These are phyloP conservation scores for Lithophane socia DNA, from an alignment of 2,888 invertebrate genomes.

Conservation along the genomic window DNA sequence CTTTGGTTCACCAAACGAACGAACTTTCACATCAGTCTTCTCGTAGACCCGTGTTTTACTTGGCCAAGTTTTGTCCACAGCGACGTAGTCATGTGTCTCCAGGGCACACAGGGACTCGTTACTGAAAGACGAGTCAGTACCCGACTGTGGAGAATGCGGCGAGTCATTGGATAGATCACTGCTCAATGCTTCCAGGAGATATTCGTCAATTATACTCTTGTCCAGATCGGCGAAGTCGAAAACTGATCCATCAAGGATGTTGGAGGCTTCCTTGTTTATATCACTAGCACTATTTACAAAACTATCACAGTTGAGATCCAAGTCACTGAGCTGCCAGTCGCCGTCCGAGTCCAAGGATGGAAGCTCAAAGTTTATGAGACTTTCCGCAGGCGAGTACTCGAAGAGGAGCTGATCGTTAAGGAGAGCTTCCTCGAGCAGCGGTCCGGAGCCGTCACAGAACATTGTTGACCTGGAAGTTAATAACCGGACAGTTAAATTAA, in stretches of 20 bases:
- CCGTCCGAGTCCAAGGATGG: conserved; percentile 79
- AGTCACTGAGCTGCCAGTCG: conserved; percentile 84
- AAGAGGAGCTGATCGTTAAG: conserved; percentile 84
- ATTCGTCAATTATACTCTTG: conserved; percentile 84
- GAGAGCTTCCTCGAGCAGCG: conserved; percentile 80
- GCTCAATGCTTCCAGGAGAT: conserved; percentile 81
- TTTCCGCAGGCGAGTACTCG: conserved; percentile 86
- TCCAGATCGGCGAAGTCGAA: conserved; percentile 87
- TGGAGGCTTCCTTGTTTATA: conserved; percentile 78
- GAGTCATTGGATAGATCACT: conserved; percentile 80
- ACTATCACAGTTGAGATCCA: conserved; percentile 84
- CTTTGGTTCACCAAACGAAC: conserved; percentile 84
- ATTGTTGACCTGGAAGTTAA: conserved; percentile 78
- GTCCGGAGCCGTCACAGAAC: conserved; percentile 80
- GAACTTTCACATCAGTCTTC: conserved; percentile 73
- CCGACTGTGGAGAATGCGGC: conserved; percentile 74
- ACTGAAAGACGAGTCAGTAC: conserved; percentile 73
- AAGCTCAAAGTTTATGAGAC: conserved; percentile 86
- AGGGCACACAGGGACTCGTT: conserved; percentile 76
- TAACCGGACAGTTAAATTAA: conserved; percentile 31
- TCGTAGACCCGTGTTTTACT: conserved; percentile 64
- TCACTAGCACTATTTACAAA: conserved; percentile 82
- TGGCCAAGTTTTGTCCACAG: conserved; percentile 68
- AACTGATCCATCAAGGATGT: conserved; percentile 74
- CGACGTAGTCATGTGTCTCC: conserved; percentile 74